phyloP scores from a whole-genome alignment of 2,113 vertebrate species.

The Bostrychus sinensis region DNA sequence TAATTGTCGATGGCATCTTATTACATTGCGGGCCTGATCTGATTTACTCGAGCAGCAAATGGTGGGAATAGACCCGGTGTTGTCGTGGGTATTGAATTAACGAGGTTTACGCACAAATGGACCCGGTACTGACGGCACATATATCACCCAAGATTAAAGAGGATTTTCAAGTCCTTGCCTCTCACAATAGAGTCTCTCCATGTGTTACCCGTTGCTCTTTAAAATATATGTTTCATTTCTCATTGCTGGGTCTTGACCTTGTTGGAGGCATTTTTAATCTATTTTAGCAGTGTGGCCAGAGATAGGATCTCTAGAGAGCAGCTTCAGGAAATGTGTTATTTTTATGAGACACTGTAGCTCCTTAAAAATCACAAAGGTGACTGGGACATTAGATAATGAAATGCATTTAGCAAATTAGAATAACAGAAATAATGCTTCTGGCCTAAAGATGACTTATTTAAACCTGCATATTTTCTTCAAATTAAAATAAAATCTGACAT shows the following conservation, averaged over 20 bases:
- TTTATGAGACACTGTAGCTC: background rate
- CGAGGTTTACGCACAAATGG: slow-evolving; percentile 60
- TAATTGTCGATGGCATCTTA: slow-evolving; percentile 69
- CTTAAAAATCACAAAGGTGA: background rate
- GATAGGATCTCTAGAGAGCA: background rate
- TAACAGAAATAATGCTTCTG: too few species aligned
- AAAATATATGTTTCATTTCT: slow-evolving; percentile 17
- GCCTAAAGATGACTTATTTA: too few species aligned
- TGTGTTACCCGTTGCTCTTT: background rate
- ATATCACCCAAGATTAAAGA: slow-evolving; percentile 56
- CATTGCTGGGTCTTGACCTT: background rate
- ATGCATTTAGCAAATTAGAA: too few species aligned
- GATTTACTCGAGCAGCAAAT: slow-evolving; percentile 68
- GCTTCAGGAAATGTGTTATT: background rate
- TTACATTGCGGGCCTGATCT: slow-evolving; percentile 65
- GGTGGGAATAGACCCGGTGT: slow-evolving; percentile 57
- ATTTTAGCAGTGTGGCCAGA: background rate
- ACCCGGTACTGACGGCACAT: slow-evolving; percentile 48
- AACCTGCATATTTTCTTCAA: too few species aligned
- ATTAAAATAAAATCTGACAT: too few species aligned
- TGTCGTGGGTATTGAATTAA: slow-evolving; percentile 60
- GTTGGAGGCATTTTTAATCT: background rate
- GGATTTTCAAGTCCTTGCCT: slow-evolving; percentile 36
- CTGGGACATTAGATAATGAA: background rate
- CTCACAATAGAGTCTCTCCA: slow-evolving; percentile 29